Base-by-base conservation (phyloP, 2,888 invertebrate genomes). In the Athalia cordata region DNA sequence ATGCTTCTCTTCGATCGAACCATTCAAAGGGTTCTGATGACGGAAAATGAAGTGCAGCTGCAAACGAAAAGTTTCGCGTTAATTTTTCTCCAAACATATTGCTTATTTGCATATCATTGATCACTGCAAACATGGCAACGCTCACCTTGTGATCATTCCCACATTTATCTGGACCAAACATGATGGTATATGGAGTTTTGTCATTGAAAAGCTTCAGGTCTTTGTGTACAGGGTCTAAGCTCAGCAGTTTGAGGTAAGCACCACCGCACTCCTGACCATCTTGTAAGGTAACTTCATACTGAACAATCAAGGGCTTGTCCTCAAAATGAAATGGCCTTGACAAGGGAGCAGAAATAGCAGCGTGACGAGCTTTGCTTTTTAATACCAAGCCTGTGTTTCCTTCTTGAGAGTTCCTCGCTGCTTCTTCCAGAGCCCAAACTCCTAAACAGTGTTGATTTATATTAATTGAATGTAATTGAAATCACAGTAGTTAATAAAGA, bases 131-230 rank as follows among this genome's bases (percentile, higher is more conserved):
- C 29, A 29, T 29, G 29, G 29, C 29, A 13, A 95, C 95, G 89
- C 95, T 95, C 89, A 98, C 94, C 92, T 99, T 99, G 88, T 96
- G 95, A 90, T 98, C 97, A 87, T 96, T 96, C 81, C 99, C 99
- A 91, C 99, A 99, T 91, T 99, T 99, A 92, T 99, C 99, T 7
- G 99, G 99, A 0, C 99, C 99, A 91, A 99, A 99, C 99, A 99
- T 99, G 86, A 99, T 97, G 3, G 98, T 97, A 92, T 99, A 99
- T 0, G 98, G 96, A 0, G 99, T 98, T 91, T 98, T 98, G 91
- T 99, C 99, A 90, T 96, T 93, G 91, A 99, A 98, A 87, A 94
- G 92, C 82, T 93, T 94, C 77, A 98, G 92, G 87, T 97, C 95
- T 87, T 94, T 93, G 52, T 93, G 90, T 67, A 93, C 92, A 65